These are phyloP conservation scores for Callyntrura guangdongensis DNA, from an alignment of 2,888 invertebrate genomes.

Conservation along the genomic window DNA sequence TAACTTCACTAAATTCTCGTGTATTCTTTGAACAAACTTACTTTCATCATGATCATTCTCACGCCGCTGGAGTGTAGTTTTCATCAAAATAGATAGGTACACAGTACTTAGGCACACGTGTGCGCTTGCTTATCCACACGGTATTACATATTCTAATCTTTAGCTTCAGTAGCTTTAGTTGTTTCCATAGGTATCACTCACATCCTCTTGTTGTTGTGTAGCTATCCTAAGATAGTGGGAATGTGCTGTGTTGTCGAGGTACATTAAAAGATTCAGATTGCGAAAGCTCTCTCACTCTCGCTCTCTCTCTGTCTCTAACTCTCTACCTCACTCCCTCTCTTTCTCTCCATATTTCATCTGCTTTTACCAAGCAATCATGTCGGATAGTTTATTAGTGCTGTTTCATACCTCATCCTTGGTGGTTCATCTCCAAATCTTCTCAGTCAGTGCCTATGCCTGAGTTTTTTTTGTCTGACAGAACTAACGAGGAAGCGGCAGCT, in stretches of 20 bases:
- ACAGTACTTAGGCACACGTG: neutral
- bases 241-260: slow-evolving; percentile 47
- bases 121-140: neutral
- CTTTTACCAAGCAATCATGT: slow-evolving; percentile 52
- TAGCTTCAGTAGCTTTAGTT: too few species aligned
- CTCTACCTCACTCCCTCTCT: neutral
- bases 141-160: neutral
- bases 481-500: neutral
- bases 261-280: slow-evolving; percentile 63
- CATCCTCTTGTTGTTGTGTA: slow-evolving; percentile 9
- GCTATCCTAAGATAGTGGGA: slow-evolving; percentile 46
- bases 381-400: slow-evolving; percentile 16
- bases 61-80: neutral
- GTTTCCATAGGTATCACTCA: neutral
- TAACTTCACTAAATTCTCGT: neutral
- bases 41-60: neutral
- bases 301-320: slow-evolving; percentile 16
- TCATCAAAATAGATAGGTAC: neutral
- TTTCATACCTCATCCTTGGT: neutral
- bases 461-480: neutral
- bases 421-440: neutral
- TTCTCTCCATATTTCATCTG: slow-evolving; percentile 59
- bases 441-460: neutral
- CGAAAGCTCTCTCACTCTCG: slow-evolving; percentile 57
- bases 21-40: slow-evolving; percentile 24